Percentiles rank a stretch among this genome's conserved stretches.
These are phyloP conservation scores for Actinia equina DNA, from an alignment of 64 coral and sea anemone genomes.

Conservation along the genomic window DNA sequence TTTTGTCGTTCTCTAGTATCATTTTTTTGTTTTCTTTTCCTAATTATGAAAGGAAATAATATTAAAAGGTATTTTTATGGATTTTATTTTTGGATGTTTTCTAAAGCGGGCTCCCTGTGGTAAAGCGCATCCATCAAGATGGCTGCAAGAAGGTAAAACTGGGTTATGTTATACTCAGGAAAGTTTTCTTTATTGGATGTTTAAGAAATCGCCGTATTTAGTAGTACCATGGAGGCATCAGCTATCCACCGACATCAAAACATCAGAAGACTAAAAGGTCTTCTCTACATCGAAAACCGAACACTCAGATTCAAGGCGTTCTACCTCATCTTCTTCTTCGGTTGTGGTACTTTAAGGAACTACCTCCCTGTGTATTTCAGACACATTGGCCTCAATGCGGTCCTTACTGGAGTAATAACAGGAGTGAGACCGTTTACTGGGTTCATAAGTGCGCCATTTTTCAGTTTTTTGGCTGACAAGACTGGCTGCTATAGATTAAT, in stretches of 20 bases:
- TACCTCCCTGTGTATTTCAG: slow-evolving; percentile 4
- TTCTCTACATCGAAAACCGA: background rate
- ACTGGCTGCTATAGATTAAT: background rate
- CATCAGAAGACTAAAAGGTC: background rate
- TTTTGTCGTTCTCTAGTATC: too few relatives aligned
- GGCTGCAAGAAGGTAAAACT: too few relatives aligned
- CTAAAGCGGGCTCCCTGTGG: too few relatives aligned
- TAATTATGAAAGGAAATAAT: too few relatives aligned
- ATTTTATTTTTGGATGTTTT: too few relatives aligned
- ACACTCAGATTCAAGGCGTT: slow-evolving; percentile 1
- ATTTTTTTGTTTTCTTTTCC: too few relatives aligned
- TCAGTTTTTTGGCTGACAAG: background rate
- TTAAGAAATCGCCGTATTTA: too few relatives aligned
- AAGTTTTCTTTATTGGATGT: too few relatives aligned
- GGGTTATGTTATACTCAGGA: too few relatives aligned
- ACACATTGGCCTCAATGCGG: background rate
- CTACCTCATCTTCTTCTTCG: background rate
- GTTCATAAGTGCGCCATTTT: background rate
- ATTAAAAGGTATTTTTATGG: too few relatives aligned
- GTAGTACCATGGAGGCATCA: background rate
- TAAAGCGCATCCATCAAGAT: too few relatives aligned
- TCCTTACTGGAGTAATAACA: slow-evolving; percentile 2
- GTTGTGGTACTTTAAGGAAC: background rate
- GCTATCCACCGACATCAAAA: background rate
- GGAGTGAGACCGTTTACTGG: background rate